phyloP scores from a whole-genome alignment of 2,797 vertebrate species.

The Phyllotis vaccarum region DNA sequence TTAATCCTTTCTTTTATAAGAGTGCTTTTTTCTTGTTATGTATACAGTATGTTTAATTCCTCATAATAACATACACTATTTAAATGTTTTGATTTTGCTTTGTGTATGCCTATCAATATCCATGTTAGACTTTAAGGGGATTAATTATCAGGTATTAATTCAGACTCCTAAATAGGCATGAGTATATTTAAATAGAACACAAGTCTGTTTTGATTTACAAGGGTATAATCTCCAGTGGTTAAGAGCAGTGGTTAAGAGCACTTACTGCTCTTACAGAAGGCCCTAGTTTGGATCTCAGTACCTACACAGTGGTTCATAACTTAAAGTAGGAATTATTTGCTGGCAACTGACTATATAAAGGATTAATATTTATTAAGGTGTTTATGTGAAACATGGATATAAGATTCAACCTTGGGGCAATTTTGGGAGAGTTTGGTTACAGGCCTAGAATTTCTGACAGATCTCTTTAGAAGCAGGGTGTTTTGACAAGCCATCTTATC shows the following conservation, averaged over 20 bases:
- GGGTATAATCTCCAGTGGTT: not conserved
- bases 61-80: not conserved
- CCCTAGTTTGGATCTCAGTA: not conserved
- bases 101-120: not conserved
- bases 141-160: not conserved
- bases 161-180: not conserved
- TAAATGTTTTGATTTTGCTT: conserved; percentile 18
- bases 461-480: too few relatives aligned
- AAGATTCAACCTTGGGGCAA: too few relatives aligned
- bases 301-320: not conserved
- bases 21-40: not conserved
- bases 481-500: too few relatives aligned
- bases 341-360: too few relatives aligned
- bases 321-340: too few relatives aligned
- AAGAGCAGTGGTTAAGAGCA: not conserved
- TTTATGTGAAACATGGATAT: too few relatives aligned
- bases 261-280: not conserved
- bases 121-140: not conserved
- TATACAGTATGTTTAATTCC: not conserved
- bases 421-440: too few relatives aligned
- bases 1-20: not conserved
- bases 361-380: too few relatives aligned
- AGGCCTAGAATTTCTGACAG: too few relatives aligned
- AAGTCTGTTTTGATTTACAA: conserved; percentile 6
- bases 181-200: not conserved